A percentile compares a stretch with the other conserved stretches of the same genome.
phyloP scores from a whole-genome alignment of 2,888 invertebrate species.

The Leptarthrus brevirostris region DNA sequence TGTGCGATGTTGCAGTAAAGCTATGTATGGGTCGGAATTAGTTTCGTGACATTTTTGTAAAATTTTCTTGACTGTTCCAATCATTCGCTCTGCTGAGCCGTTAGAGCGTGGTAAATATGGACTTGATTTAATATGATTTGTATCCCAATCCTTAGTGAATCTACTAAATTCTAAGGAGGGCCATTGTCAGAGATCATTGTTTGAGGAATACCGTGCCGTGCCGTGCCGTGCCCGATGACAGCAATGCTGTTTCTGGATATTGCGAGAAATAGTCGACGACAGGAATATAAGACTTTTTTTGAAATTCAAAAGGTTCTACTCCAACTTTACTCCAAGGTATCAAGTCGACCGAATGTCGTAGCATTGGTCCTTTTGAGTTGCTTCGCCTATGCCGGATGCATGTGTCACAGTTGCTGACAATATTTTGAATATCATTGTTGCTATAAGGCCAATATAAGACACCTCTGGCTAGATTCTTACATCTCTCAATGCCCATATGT shows the following conservation, averaged over 20 bases:
- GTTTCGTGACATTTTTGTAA: constrained; percentile 46
- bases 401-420: constrained; percentile 53
- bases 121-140: constrained; percentile 53
- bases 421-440: constrained; percentile 51
- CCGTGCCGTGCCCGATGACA: not conserved
- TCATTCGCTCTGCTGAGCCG: constrained; percentile 53
- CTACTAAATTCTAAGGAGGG: constrained; percentile 32
- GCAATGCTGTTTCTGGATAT: constrained; percentile 51
- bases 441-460: constrained; percentile 53
- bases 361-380: constrained; percentile 46
- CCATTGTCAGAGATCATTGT: constrained; percentile 34
- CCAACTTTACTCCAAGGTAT: constrained; percentile 49
- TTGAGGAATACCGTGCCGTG: constrained; percentile 6
- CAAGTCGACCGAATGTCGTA: constrained; percentile 21
- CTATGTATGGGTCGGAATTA: constrained; percentile 45
- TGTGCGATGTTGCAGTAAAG: constrained; percentile 48
- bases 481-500: too few species aligned
- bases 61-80: constrained; percentile 51
- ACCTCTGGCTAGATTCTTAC: constrained; percentile 44
- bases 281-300: constrained; percentile 48
- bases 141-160: constrained; percentile 46
- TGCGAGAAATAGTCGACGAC: constrained; percentile 56
- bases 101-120: constrained; percentile 55
- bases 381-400: constrained; percentile 52
- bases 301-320: constrained; percentile 50